These are phyloP conservation scores for Cydia pomonella DNA, from an alignment of 1,140 invertebrate genomes.

Conservation along the genomic window DNA sequence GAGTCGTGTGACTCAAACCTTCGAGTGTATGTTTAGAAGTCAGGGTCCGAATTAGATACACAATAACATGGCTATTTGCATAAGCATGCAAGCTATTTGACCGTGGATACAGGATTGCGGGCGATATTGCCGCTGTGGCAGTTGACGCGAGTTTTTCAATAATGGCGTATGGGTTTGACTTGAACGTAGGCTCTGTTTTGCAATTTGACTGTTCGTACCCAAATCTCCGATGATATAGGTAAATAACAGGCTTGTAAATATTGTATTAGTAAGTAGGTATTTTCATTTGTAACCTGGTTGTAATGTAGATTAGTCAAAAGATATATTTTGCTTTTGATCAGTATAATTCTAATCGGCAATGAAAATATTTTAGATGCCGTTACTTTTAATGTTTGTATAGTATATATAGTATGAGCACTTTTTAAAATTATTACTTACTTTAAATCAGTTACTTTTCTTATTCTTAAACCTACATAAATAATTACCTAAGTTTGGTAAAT, in stretches of 20 bases:
- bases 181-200: constrained; percentile 1
- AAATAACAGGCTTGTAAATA: not conserved
- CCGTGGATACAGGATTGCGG: constrained; percentile 73
- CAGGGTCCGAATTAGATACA: constrained; percentile 71
- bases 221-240: constrained; percentile 6
- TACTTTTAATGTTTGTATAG: no score
- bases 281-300: not conserved
- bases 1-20: not conserved
- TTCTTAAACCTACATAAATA: no score
- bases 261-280: not conserved
- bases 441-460: no score
- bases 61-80: constrained; percentile 78
- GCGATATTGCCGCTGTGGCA: constrained; percentile 60
- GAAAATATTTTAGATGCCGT: no score
- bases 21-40: no score
- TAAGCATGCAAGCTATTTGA: constrained; percentile 76
- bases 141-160: constrained; percentile 29
- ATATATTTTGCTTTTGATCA: no score
- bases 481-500: no score
- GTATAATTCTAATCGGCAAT: no score
- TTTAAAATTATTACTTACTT: no score
- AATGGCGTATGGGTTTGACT: constrained; percentile 4
- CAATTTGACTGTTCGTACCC: not conserved
- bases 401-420: no score
- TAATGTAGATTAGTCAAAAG: no score